A percentile compares a stretch with the other conserved stretches of the same genome.
phyloP scores from a whole-genome alignment of 2,888 invertebrate species.

The Microctonus hyperodae region DNA sequence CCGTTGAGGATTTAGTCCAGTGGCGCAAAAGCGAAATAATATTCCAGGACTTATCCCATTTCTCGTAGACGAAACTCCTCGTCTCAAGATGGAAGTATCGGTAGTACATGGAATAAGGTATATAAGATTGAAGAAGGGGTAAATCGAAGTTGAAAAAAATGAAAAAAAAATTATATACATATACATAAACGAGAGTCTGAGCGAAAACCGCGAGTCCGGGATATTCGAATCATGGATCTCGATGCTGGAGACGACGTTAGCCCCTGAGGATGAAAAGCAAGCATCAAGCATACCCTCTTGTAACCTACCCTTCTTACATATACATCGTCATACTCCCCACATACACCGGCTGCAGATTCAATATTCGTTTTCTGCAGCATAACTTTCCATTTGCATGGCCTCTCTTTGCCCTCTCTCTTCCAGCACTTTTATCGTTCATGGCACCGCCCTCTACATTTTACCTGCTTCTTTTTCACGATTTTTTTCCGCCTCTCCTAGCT shows the following conservation, averaged over 20 bases:
- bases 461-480: slow-evolving; percentile 31
- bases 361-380: slow-evolving; percentile 61
- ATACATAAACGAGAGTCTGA: neutral
- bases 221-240: slow-evolving; percentile 33
- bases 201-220: slow-evolving; percentile 12
- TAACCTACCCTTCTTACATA: slow-evolving; percentile 35
- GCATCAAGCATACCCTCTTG: slow-evolving; percentile 45
- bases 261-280: slow-evolving; percentile 52
- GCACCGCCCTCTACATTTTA: slow-evolving; percentile 18
- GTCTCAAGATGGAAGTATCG: neutral
- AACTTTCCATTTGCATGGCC: slow-evolving; percentile 61
- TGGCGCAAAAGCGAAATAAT: neutral
- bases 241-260: slow-evolving; percentile 41
- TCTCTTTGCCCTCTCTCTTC: slow-evolving; percentile 34
- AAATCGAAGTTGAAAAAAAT: slow-evolving; percentile 10
- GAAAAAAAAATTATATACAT: no score
- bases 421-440: slow-evolving; percentile 17
- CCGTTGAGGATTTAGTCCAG: neutral
- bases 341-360: slow-evolving; percentile 57
- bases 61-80: neutral
- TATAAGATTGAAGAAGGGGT: slow-evolving; percentile 4
- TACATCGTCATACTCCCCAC: slow-evolving; percentile 38
- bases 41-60: neutral
- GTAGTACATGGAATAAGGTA: slow-evolving; percentile 14
- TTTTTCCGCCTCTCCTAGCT: slow-evolving; percentile 32